These are phyloP conservation scores for Nephotettix cincticeps DNA, from an alignment of 1,140 invertebrate genomes.

Conservation along the genomic window DNA sequence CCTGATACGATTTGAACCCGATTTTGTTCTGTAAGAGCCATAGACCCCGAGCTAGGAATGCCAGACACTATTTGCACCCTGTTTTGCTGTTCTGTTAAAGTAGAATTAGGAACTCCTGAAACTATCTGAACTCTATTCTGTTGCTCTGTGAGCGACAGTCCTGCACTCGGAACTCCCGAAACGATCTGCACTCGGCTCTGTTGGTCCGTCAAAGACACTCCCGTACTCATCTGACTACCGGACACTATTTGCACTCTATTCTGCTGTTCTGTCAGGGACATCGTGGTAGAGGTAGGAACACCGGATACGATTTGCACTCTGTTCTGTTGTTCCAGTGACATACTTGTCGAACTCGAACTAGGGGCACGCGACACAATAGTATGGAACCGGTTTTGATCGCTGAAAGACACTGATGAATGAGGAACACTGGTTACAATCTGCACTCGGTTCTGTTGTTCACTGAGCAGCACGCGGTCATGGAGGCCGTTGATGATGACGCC, in stretches of 20 bases:
- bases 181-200: constrained; percentile 38
- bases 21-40: constrained; percentile 35
- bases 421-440: constrained; percentile 34
- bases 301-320: constrained; percentile 36
- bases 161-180: constrained; percentile 32
- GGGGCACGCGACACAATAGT: constrained; percentile 33
- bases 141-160: constrained; percentile 33
- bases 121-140: constrained; percentile 36
- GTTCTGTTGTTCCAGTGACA: constrained; percentile 36
- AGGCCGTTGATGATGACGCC: constrained; percentile 36
- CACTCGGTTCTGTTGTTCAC: constrained; percentile 36
- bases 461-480: constrained; percentile 25
- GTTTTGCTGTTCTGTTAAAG: constrained; percentile 32
- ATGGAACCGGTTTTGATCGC: constrained; percentile 37
- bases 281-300: constrained; percentile 30
- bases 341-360: constrained; percentile 27
- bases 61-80: constrained; percentile 36
- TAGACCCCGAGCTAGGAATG: constrained; percentile 28
- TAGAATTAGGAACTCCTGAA: constrained; percentile 32
- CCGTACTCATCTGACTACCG: constrained; percentile 22
- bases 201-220: constrained; percentile 30
- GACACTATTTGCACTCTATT: constrained; percentile 34
- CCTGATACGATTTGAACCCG: constrained; percentile 32
- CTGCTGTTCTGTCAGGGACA: constrained; percentile 35
- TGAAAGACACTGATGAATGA: constrained; percentile 33